Evolutionary conservation across 2,113 vertebrate genomes (phyloP).

Genomic region (Alces alces): DNA sequence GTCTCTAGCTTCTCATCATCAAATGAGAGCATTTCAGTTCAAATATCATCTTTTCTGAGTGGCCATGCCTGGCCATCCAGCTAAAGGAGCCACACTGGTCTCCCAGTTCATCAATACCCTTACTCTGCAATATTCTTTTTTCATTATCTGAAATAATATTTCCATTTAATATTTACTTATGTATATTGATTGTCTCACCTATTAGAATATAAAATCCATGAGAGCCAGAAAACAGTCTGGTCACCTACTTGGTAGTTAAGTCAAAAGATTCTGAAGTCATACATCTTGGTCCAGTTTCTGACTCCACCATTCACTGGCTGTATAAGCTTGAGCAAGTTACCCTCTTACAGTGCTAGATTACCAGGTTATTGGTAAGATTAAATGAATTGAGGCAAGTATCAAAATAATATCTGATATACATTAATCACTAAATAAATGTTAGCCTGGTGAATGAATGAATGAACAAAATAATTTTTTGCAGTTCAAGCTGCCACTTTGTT

Average conservation of each 20-base stretch:
- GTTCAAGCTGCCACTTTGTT: background rate
- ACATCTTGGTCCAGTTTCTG: background rate
- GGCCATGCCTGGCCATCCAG: background rate
- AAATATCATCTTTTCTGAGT: background rate
- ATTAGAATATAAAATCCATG: background rate
- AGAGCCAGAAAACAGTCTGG: background rate
- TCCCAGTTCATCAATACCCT: background rate
- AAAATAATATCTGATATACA: background rate
- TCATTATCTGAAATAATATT: background rate
- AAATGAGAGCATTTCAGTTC: background rate
- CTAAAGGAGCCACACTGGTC: background rate
- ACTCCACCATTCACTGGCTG: background rate
- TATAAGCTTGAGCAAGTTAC: background rate
- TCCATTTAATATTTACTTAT: background rate
- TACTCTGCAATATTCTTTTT: background rate
- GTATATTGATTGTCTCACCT: background rate
- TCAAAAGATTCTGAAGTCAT: background rate
- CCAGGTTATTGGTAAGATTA: background rate
- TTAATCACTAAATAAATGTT: slow-evolving; percentile 3
- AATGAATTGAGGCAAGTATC: background rate
- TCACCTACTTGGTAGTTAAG: background rate
- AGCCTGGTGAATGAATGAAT: background rate
- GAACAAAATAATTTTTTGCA: background rate
- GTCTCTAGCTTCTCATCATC: background rate
- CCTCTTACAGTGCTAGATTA: background rate